Evolutionary conservation across 2,797 vertebrate species (phyloP), one percentile per base, ranked within the genome.

Genomic region (Myotis findleyi): DNA sequence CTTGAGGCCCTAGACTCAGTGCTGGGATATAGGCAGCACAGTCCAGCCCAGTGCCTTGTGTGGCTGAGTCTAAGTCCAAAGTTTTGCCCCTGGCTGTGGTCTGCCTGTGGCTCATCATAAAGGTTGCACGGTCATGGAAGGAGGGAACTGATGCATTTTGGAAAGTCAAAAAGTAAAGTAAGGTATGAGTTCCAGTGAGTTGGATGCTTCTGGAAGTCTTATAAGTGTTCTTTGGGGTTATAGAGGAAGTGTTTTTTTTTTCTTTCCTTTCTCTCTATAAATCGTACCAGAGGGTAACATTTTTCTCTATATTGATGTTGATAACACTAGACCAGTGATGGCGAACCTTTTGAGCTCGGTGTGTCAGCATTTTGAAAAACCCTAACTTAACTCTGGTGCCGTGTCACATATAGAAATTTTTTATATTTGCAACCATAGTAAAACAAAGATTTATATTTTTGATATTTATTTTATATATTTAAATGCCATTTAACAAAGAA

Each of bases 281-380:
- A 62, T 55, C 3, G 5, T 76, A 38, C 30, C 16, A 68, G 57
- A 68, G 27, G 73, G 44, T 38, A 38, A 36, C 30, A 47, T 92
- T 92, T 91, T 88, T 91, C 20, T 83, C n/a, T 55, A 2, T 49
- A n/a, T 38, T 84, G 38, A 73, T 68, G 93, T 86, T 76, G 23
- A 69, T 36, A 72, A 38, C 17, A 49, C 21, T 66, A 8, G 5
- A 47, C 12, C 4, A 30, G 44, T 44, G 44, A 44, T 44, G 44
- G 10, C 44, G 0, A 44, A 44, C 44, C 44, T 44, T 44, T 44
- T 44, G 44, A 44, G 10, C 44, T 44, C 44, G 44, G 44, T 0
- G 10, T 44, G 44, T 44, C 9, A 44, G 44, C 44, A 44, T 44
- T 44, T 44, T 44, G 10, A 44, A 44, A 44, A 44, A 44, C 44